Percentiles rank a stretch among this genome's conserved stretches.
These are phyloP conservation scores for Plagodis dolabraria DNA, from an alignment of 2,888 invertebrate species.

Conservation along the genomic window DNA sequence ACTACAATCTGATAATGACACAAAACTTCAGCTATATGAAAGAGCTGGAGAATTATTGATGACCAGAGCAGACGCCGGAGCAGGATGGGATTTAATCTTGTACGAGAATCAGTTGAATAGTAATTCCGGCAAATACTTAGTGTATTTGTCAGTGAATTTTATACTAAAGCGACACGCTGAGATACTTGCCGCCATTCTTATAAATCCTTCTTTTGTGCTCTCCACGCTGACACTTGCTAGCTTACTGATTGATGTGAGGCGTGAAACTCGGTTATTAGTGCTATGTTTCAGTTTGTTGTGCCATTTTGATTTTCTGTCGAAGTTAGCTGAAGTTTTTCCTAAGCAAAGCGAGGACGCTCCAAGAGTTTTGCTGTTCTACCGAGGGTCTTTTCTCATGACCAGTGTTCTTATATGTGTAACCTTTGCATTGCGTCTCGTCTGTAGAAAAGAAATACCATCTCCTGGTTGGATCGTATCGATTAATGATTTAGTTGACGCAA, in stretches of 20 bases:
- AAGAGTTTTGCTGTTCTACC: constrained; percentile 49
- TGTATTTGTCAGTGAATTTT: constrained; percentile 48
- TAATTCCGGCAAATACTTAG: constrained; percentile 15
- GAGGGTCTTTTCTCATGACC: constrained; percentile 50
- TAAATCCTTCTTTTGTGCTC: constrained; percentile 50
- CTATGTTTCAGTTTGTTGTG: constrained; percentile 48
- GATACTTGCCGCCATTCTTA: constrained; percentile 45
- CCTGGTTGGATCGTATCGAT: constrained; percentile 42
- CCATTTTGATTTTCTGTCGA: constrained; percentile 47
- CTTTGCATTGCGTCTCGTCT: constrained; percentile 42
- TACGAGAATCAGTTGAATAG: constrained; percentile 37
- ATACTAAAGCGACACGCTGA: constrained; percentile 52
- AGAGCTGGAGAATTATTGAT: constrained; percentile 33
- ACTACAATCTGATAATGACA: background rate
- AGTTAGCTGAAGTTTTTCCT: constrained; percentile 45
- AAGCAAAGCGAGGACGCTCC: constrained; percentile 46
- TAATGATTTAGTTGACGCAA: constrained; percentile 42
- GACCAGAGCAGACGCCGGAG: constrained; percentile 44
- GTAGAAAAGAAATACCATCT: constrained; percentile 31
- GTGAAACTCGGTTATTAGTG: constrained; percentile 42
- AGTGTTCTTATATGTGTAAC: constrained; percentile 41
- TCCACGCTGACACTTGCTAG: constrained; percentile 43
- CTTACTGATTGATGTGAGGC: constrained; percentile 47
- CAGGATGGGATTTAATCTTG: constrained; percentile 55
- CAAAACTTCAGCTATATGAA: constrained; percentile 34